These are phyloP conservation scores for Heptascelio sp. DNA, from an alignment of 2,888 invertebrate species.

Conservation along the genomic window DNA sequence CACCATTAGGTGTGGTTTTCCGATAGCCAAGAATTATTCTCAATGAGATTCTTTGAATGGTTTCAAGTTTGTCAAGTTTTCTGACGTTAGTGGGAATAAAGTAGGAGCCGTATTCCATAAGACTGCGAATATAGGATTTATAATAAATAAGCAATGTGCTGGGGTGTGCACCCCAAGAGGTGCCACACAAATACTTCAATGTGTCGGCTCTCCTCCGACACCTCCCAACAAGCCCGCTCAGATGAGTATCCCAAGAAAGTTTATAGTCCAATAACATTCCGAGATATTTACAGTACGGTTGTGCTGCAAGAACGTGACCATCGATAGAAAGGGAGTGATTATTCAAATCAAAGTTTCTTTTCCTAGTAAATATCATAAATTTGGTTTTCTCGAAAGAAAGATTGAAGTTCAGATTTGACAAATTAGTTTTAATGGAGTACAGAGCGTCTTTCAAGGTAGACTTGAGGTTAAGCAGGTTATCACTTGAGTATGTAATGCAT, in stretches of 20 bases:
- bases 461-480: no score
- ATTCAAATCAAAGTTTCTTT: not conserved
- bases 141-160: not conserved
- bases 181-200: not conserved
- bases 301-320: not conserved
- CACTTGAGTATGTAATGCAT: no score
- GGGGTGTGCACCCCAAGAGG: not conserved
- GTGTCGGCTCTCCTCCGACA: not conserved
- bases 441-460: no score
- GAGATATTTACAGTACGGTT: not conserved
- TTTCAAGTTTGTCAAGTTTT: not conserved
- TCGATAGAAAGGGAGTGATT: not conserved
- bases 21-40: not conserved
- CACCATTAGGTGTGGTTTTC: not conserved
- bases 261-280: not conserved
- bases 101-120: not conserved
- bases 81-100: not conserved
- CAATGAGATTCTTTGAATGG: not conserved
- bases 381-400: not conserved
- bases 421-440: not conserved
- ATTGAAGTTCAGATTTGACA: not conserved
- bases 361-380: not conserved
- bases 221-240: not conserved
- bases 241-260: not conserved
- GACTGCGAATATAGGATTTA: not conserved